Evolutionary conservation across 2,888 invertebrate species (phyloP), one percentile per base, ranked within the genome.

Genomic region (Acanthacorydalis orientalis): DNA sequence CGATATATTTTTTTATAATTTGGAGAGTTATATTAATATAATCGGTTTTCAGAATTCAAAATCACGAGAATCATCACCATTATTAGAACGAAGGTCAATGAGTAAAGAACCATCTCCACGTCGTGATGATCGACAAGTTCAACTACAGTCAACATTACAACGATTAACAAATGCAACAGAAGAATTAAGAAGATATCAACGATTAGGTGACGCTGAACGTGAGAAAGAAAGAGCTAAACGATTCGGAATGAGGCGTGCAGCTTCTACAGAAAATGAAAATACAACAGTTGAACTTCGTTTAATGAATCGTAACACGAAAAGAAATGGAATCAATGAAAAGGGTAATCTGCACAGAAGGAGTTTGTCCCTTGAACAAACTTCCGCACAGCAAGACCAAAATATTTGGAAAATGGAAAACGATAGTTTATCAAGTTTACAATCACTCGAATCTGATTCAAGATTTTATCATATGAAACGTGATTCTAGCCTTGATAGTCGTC

Each of bases 371-470:
- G 83, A 83, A 61, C 83, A 84, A 60, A 76, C 75, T 6, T 62
- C 68, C 7, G 63, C 66, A 39, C 69, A 70, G 51, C 57, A 64
- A 43, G 72, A 72, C 53, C 70, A 82, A 68, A 72, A 70, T 49
- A 87, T 90, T 57, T 90, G 90, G 90, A 83, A 80, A 54, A 78
- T 80, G 31, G 80, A 81, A 46, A 86, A 87, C 53, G 84, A 83
- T 48, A 90, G 89, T 60, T 75, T 85, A 50, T 83, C 86, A 0
- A 89, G 89, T 50, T 72, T 89, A 64, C 84, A 85, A 57, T 88
- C 88, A 1, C 65, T 83, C 50, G 82, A 83, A 56, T 67, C 68
- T 4, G 70, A 70, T 52, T 66, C 68, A 14, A 68, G 77, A 41
- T 68, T 73, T 46, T 77, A 73, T 51, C 72, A 70, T 41, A 64